Evolutionary conservation across 2,888 invertebrate genomes (phyloP).

Genomic region (Hypomecis punctinalis): DNA sequence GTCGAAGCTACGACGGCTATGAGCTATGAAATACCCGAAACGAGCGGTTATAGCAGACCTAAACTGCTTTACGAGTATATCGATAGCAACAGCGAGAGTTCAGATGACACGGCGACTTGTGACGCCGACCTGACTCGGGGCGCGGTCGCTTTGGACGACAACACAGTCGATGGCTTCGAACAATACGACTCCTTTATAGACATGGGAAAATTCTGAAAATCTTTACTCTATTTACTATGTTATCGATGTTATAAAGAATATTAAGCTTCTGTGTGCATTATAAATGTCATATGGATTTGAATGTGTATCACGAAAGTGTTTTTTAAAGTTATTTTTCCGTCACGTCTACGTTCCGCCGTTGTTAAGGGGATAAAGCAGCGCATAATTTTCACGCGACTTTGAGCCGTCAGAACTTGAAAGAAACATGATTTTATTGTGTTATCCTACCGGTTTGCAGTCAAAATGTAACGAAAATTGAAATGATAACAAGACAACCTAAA

Average conservation of each 20-base stretch:
- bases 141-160: slow-evolving; percentile 52
- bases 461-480: too few relatives aligned
- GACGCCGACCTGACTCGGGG: slow-evolving; percentile 53
- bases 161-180: slow-evolving; percentile 69
- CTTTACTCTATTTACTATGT: slow-evolving; percentile 43
- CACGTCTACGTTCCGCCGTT: slow-evolving; percentile 49
- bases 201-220: slow-evolving; percentile 78
- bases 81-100: slow-evolving; percentile 72
- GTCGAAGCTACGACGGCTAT: slow-evolving; percentile 55
- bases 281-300: slow-evolving; percentile 51
- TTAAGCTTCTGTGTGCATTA: slow-evolving; percentile 62
- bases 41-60: slow-evolving; percentile 40
- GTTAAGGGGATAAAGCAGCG: not conserved
- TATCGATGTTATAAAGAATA: slow-evolving; percentile 47
- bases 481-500: too few relatives aligned
- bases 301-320: slow-evolving; percentile 48
- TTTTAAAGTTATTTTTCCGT: slow-evolving; percentile 38
- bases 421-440: too few relatives aligned
- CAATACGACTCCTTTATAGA: slow-evolving; percentile 83
- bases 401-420: too few relatives aligned
- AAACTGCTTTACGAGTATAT: slow-evolving; percentile 68
- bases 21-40: slow-evolving; percentile 50
- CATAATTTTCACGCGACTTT: too few relatives aligned
- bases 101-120: slow-evolving; percentile 72
- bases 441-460: too few relatives aligned